Base-by-base conservation (phyloP, 2,113 vertebrate species). In the Chinchilla lanigera region DNA sequence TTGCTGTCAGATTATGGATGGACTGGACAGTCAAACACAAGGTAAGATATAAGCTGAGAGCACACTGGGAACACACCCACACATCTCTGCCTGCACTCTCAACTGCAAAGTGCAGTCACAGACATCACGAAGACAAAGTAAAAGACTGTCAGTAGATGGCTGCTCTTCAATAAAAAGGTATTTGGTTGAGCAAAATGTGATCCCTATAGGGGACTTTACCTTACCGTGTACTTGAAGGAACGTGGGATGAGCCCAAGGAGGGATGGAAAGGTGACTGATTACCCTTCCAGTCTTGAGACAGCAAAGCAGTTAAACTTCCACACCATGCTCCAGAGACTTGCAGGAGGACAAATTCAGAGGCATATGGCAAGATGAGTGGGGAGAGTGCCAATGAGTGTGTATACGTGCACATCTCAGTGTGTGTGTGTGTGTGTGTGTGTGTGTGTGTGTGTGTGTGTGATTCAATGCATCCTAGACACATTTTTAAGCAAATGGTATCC, bases 41-140 rank as follows among this genome's bases (percentile, higher is more conserved):
- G 24, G 20, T 0, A 2, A 35, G 73, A 7, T 8, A 0, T 2
- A 47, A 16, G 47, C 17, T 0, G 13, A 47, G 5, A 60, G 11
- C 0, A 17, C 2, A 1, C 7, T 16, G 19, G 63, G 44, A 41
- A 30, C 0, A 4, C 22, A 11, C 50, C 12, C 33, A 4, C 0
- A 2, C 47, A 28, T 7, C 3, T 1, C 7, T 26, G 71, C 35
- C 52, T 20, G 19, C 8, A 22, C 47, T 7, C 75, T 2, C 75
- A 12, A 16, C 52, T 10, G 3, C 63, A 50, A 5, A 11, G 44
- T 24, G 33, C 28, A 52, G 35, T 56, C 44, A 24, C 9, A 58
- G 41, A 73, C 60, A 69, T 44, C 38, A 52, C 24, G 17, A 24
- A n/a, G 19, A 75, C 13, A 14, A 41, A 86, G 20, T 41, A 61